These are phyloP conservation scores for Spermophilus dauricus DNA, from an alignment of 2,113 vertebrate genomes.

Conservation along the genomic window DNA sequence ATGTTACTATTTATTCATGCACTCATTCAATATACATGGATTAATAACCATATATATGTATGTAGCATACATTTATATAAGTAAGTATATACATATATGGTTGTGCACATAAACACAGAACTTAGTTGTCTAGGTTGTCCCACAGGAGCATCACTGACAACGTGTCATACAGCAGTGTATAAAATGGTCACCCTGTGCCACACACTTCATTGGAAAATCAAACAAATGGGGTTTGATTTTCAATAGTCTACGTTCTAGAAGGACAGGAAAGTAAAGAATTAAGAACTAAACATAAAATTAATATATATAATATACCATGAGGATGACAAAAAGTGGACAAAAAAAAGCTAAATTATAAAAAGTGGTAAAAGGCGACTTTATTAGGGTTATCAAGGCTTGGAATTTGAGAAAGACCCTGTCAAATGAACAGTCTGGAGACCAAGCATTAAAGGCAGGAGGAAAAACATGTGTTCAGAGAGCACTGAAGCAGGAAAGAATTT, in stretches of 20 bases:
- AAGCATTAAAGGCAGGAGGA: slow-evolving; percentile 47
- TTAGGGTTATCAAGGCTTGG: not conserved
- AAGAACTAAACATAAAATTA: slow-evolving; percentile 1
- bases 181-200: not conserved
- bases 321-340: not conserved
- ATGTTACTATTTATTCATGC: not conserved
- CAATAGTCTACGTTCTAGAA: not conserved
- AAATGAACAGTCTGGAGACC: slow-evolving; percentile 34
- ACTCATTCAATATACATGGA: not conserved
- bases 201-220: not conserved
- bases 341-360: not conserved
- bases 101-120: not conserved
- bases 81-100: not conserved
- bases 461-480: slow-evolving; percentile 63
- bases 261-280: not conserved
- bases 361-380: not conserved
- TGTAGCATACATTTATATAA: not conserved
- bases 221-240: not conserved
- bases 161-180: not conserved
- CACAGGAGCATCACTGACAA: not conserved
- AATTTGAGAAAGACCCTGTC: slow-evolving; percentile 57
- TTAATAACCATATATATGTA: not conserved
- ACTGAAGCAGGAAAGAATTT: slow-evolving; percentile 59
- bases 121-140: not conserved
- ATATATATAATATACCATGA: not conserved